These are phyloP conservation scores for Aporophyla nigra DNA, from an alignment of 2,888 invertebrate genomes.

Conservation along the genomic window DNA sequence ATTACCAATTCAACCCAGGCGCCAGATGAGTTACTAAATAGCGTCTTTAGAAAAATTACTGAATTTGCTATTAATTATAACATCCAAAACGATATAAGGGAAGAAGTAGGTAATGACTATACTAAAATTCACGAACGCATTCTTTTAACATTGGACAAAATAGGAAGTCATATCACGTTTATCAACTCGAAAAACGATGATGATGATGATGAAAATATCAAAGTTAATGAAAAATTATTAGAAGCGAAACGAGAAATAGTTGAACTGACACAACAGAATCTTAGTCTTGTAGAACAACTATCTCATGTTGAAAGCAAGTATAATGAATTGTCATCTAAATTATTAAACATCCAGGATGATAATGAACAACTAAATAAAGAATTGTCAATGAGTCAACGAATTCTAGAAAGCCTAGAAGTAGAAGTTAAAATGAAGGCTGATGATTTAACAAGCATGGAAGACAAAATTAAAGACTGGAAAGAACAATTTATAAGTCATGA, in stretches of 20 bases:
- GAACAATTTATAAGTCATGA: conserved; percentile 74
- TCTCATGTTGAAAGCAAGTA: conserved; percentile 69
- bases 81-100: conserved; percentile 63
- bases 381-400: conserved; percentile 69
- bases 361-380: conserved; percentile 70
- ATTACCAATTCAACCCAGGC: conserved; percentile 54
- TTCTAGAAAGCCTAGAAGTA: conserved; percentile 73
- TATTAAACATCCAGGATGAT: conserved; percentile 69
- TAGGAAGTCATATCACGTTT: conserved; percentile 68
- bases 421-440: conserved; percentile 76
- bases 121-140: conserved; percentile 70
- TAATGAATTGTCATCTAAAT: conserved; percentile 61
- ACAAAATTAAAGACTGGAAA: conserved; percentile 76
- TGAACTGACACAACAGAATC: conserved; percentile 71
- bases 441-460: conserved; percentile 77
- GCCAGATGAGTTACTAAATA: conserved; percentile 69
- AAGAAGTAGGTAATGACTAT: conserved; percentile 53
- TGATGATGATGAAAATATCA: conserved; percentile 51
- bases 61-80: conserved; percentile 67
- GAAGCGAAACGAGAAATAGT: conserved; percentile 73
- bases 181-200: conserved; percentile 63
- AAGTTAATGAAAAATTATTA: conserved; percentile 63
- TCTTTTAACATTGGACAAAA: conserved; percentile 73
- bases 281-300: conserved; percentile 67
- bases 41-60: conserved; percentile 69